A percentile compares a stretch with the other conserved stretches of the same genome.
These are phyloP conservation scores for Zosterops lateralis DNA, from an alignment of 2,113 vertebrate genomes.

Conservation along the genomic window DNA sequence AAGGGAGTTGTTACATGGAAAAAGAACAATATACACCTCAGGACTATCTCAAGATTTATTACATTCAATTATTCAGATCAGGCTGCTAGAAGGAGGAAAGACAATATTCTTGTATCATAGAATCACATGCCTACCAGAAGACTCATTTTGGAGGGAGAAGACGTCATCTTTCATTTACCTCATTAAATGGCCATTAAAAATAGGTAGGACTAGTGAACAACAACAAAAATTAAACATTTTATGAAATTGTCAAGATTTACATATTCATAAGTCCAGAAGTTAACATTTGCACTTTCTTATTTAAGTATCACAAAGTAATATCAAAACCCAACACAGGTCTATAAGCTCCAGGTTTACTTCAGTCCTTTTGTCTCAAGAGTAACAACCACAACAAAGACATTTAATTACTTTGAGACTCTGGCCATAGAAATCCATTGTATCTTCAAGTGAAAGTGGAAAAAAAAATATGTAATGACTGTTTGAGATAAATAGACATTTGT, in stretches of 20 bases:
- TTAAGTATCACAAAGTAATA: not conserved
- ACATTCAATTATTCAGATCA: not conserved
- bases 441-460: not conserved
- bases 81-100: not conserved
- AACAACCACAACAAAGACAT: slow-evolving; percentile 77
- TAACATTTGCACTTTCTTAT: not conserved
- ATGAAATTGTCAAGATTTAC: not conserved
- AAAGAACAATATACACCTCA: not conserved
- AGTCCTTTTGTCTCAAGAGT: slow-evolving; percentile 75
- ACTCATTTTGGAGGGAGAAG: not conserved
- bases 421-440: slow-evolving; percentile 72
- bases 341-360: slow-evolving; percentile 68
- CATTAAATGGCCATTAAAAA: not conserved
- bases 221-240: not conserved
- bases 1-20: not conserved
- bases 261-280: not conserved
- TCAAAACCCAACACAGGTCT: not conserved
- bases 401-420: slow-evolving; percentile 78
- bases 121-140: not conserved
- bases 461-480: not conserved
- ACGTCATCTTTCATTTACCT: not conserved
- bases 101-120: not conserved
- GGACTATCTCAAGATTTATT: not conserved
- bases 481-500: not conserved
- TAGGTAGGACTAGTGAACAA: not conserved